These are phyloP conservation scores for Dicrostonyx torquatus DNA, from an alignment of 2,797 vertebrate species.

Conservation along the genomic window DNA sequence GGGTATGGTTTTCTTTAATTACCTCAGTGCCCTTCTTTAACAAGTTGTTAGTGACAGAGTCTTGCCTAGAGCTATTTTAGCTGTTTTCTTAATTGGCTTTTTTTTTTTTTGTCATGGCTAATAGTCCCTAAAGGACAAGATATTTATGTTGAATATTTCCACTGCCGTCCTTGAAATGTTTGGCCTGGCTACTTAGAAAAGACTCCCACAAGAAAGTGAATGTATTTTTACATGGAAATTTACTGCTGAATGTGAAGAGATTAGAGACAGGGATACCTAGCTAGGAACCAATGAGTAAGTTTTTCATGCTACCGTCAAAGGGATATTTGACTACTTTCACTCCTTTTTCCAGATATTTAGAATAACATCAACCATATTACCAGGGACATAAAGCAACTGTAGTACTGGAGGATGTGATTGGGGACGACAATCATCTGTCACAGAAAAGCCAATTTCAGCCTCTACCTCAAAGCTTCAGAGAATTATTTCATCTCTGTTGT, in stretches of 20 bases:
- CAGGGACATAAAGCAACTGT: background rate
- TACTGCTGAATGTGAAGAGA: slow-evolving; percentile 49
- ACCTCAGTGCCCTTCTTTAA: background rate
- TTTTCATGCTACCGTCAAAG: background rate
- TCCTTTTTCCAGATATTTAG: background rate
- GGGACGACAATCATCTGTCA: background rate
- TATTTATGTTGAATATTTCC: slow-evolving; percentile 76
- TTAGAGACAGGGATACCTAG: slow-evolving; percentile 20
- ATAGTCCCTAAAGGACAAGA: slow-evolving; percentile 65
- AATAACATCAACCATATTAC: background rate
- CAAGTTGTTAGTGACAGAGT: slow-evolving; percentile 36
- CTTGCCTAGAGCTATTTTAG: slow-evolving; percentile 51
- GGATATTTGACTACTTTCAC: background rate
- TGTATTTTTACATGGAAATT: slow-evolving; percentile 74
- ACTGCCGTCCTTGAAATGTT: slow-evolving; percentile 69
- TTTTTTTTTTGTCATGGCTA: slow-evolving; percentile 30
- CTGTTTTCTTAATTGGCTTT: slow-evolving; percentile 58
- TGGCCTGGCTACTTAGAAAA: slow-evolving; percentile 56
- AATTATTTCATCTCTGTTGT: background rate
- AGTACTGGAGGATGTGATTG: background rate
- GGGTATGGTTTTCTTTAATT: background rate
- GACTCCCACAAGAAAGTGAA: slow-evolving; percentile 54
- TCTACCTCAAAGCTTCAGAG: background rate
- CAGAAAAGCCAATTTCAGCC: background rate
- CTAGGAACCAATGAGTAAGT: background rate